phyloP scores from a whole-genome alignment of 2,888 invertebrate species.

The Peribatodes rhomboidaria region DNA sequence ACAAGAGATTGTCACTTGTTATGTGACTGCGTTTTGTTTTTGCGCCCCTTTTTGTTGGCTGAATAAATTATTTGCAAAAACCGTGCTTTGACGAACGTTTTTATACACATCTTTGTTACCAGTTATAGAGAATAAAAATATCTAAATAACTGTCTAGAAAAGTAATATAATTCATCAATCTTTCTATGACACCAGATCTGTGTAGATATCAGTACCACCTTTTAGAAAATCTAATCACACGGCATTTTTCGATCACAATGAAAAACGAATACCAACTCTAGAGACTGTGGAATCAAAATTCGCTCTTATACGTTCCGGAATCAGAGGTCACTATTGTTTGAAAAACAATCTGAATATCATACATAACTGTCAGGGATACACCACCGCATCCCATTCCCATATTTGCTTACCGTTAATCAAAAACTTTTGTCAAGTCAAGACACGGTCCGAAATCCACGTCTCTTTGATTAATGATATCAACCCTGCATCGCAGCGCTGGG shows the following conservation, averaged over 20 bases:
- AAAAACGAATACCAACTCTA: conserved; percentile 25
- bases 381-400: conserved; percentile 65
- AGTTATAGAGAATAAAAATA: background rate
- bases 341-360: conserved; percentile 14
- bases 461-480: conserved; percentile 78
- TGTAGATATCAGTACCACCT: conserved; percentile 34
- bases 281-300: conserved; percentile 9
- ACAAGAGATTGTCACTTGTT: conserved; percentile 66
- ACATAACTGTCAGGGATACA: conserved; percentile 34
- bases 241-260: conserved; percentile 36
- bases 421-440: conserved; percentile 72
- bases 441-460: conserved; percentile 60
- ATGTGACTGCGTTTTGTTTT: conserved; percentile 42
- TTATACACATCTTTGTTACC: background rate
- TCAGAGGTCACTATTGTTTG: conserved; percentile 12
- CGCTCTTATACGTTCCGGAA: background rate
- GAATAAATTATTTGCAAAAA: conserved; percentile 4
- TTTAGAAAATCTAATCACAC: conserved; percentile 34
- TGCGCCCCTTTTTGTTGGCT: conserved; percentile 26
- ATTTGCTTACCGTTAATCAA: conserved; percentile 79
- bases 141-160: background rate
- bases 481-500: conserved; percentile 64
- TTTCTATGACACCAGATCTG: conserved; percentile 29
- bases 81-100: background rate
- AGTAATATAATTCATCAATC: conserved; percentile 34